Evolutionary conservation across 1,140 invertebrate species (phyloP).

Genomic region (Drosophila arizonae): DNA sequence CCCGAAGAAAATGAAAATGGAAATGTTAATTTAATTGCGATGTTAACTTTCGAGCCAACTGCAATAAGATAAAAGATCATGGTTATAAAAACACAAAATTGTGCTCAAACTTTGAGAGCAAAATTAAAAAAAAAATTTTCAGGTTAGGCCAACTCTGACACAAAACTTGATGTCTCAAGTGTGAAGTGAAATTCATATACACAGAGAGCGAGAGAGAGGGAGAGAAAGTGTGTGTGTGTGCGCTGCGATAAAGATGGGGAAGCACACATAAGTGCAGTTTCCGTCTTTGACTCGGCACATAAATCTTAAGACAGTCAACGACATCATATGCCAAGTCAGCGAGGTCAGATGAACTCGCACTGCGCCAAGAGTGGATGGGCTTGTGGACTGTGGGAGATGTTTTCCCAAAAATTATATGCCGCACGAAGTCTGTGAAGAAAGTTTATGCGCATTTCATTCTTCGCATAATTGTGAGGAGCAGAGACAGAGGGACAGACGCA

Average conservation of each 20-base stretch:
- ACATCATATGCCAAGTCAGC: slow-evolving; percentile 68
- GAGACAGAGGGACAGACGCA: neutral
- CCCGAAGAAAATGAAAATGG: slow-evolving; percentile 1
- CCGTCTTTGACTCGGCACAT: slow-evolving; percentile 75
- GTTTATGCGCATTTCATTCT: slow-evolving; percentile 63
- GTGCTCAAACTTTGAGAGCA: slow-evolving; percentile 59
- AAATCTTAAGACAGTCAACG: slow-evolving; percentile 80
- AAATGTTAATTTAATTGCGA: slow-evolving; percentile 58
- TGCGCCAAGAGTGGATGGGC: neutral
- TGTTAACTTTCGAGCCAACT: slow-evolving; percentile 42
- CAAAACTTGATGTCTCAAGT: slow-evolving; percentile 78
- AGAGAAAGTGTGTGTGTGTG: neutral
- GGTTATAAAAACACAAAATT: slow-evolving; percentile 53
- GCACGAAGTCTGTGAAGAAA: slow-evolving; percentile 43
- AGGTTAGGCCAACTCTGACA: slow-evolving; percentile 53
- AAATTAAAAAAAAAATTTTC: no score
- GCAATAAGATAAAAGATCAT: slow-evolving; percentile 57
- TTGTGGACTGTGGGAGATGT: slow-evolving; percentile 23
- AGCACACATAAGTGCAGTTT: slow-evolving; percentile 70
- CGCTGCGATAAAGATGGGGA: neutral
- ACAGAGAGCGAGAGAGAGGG: no score
- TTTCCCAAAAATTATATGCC: slow-evolving; percentile 61
- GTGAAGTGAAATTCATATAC: slow-evolving; percentile 69
- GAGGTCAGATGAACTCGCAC: slow-evolving; percentile 12
- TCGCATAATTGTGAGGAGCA: slow-evolving; percentile 63